Evolutionary conservation across 1,140 invertebrate species (phyloP).

Genomic region (Grapholita molesta): DNA sequence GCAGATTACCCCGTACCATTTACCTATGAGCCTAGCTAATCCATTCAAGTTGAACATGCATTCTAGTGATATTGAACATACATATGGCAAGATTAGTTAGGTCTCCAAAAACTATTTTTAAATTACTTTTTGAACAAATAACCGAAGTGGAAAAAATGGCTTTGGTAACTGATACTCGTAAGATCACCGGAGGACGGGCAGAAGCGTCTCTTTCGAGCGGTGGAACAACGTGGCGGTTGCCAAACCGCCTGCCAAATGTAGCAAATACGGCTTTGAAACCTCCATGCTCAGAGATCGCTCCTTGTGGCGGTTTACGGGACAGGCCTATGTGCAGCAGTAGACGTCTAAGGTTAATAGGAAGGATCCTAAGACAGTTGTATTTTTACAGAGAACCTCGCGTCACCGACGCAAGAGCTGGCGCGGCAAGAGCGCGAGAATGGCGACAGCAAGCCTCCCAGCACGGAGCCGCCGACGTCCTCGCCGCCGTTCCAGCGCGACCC

Average conservation of each 20-base stretch:
- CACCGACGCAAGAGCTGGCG: slow-evolving; percentile 47
- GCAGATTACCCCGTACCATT: slow-evolving; percentile 10
- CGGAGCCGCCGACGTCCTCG: slow-evolving; percentile 62
- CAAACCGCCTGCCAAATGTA: too few relatives aligned
- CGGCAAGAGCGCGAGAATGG: slow-evolving; percentile 63
- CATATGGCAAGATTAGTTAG: neutral
- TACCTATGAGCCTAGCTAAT: neutral
- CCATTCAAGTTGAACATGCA: neutral
- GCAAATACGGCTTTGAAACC: too few relatives aligned
- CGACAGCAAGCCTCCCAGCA: slow-evolving; percentile 71
- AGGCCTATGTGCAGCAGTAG: too few relatives aligned
- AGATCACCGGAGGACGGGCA: too few relatives aligned
- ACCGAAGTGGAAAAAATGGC: too few relatives aligned
- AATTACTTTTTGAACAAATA: too few relatives aligned
- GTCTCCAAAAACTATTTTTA: neutral
- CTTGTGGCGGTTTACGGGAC: too few relatives aligned
- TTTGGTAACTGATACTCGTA: too few relatives aligned
- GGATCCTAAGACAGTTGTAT: neutral
- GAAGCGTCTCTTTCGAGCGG: too few relatives aligned
- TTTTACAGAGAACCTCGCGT: slow-evolving; percentile 58
- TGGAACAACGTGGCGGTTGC: too few relatives aligned
- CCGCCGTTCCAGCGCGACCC: slow-evolving; percentile 69
- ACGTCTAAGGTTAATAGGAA: too few relatives aligned
- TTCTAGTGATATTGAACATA: neutral
- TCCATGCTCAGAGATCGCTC: too few relatives aligned